Conservation (phyloP, 2,888 invertebrate genomes). For the Hybos culiciformis region DNA sequence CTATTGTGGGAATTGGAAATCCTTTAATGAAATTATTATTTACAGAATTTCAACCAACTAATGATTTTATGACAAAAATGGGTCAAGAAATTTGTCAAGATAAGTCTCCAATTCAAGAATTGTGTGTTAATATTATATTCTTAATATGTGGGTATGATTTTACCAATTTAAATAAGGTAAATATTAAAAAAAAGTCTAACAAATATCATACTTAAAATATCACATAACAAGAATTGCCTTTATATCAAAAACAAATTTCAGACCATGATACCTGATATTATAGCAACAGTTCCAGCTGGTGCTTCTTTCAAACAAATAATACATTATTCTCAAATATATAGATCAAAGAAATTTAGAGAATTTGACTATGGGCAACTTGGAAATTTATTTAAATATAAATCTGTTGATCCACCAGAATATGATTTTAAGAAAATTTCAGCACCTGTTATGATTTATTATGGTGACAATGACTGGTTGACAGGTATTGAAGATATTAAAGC, state of each 20-base stretch:
- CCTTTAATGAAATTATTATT: constrained; percentile 18
- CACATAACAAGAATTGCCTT: too few species aligned
- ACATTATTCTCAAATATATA: constrained; percentile 53
- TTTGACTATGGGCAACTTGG: constrained; percentile 41
- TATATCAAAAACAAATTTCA: constrained; percentile 30
- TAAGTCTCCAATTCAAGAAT: constrained; percentile 20
- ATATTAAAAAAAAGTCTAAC: constrained; percentile 7
- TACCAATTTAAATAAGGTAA: constrained; percentile 36
- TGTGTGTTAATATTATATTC: constrained; percentile 55
- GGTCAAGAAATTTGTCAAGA: constrained; percentile 37
- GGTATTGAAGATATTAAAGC: constrained; percentile 38
- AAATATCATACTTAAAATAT: constrained; percentile 21
- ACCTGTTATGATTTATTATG: constrained; percentile 51
- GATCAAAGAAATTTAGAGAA: constrained; percentile 39
- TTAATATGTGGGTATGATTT: constrained; percentile 38
- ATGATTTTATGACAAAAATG: constrained; percentile 34
- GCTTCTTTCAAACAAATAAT: constrained; percentile 51
- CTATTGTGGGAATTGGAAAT: constrained; percentile 22
- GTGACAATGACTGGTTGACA: constrained; percentile 52
- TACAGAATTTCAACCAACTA: constrained; percentile 49
- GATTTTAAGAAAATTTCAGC: constrained; percentile 41
- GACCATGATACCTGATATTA: constrained; percentile 52
- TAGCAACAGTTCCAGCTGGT: constrained; percentile 49
- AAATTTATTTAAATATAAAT: constrained; percentile 43
- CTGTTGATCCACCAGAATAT: constrained; percentile 43